Evolutionary conservation across 2,113 vertebrate genomes (phyloP), one percentile per base, ranked within the genome.

Genomic region (Brachypteracias leptosomus): DNA sequence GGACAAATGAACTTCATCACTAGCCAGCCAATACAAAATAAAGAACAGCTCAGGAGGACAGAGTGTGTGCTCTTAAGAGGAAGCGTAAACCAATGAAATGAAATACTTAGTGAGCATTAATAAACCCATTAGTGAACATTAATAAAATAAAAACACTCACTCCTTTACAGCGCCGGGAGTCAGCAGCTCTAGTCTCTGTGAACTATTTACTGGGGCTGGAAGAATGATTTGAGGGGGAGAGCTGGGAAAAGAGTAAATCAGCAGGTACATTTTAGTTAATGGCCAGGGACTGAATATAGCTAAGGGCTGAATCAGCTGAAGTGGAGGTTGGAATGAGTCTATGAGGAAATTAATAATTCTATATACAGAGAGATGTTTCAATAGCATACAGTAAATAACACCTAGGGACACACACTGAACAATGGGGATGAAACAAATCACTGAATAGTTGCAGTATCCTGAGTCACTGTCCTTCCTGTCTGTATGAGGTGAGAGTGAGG

Each of bases 261-360:
- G 88, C 63, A 88, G 33, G 47, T 75, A 86, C 11, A 1, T 84
- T 95, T 95, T 78, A 92, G 85, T 82, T 90, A 97, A 84, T 83
- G 72, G 57, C 20, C 29, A 94, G 55, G 33, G 79, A 86, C 75
- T 63, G 79, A 93, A 88, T 90, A 95, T 77, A 90, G 57, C 79
- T 81, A 84, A 90, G 47, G 90, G 95, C 95, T 96, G 95, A 96
- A 88, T 96, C 90, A 96, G 95, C 95, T 94, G 75, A 95, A 96
- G 67, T 94, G 85, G 95, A 90, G 75, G 68, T 74, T 94, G 85
- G 35, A 95, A 96, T 86, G 83, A 93, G 90, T 71, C 93, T 90
- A 49, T 63, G 44, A 94, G 90, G 93, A 96, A 96, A 95, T 94
- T 96, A 96, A 94, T 96, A 94, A 96, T 90, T 96, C 76, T 90